phyloP scores from a whole-genome alignment of 1,140 invertebrate genomes.

The Drosophila auraria region DNA sequence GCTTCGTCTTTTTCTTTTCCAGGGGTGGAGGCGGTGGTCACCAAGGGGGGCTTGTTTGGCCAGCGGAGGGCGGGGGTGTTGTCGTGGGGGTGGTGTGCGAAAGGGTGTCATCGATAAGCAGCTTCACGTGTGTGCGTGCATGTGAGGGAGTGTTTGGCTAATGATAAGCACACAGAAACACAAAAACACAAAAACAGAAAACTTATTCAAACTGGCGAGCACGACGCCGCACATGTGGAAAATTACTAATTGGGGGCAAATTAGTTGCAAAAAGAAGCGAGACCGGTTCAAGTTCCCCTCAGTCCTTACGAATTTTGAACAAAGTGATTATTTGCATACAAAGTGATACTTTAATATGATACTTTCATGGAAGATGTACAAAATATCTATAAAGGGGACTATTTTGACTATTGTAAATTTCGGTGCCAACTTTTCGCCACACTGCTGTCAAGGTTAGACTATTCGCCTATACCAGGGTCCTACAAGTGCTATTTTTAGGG shows the following conservation, averaged over 20 bases:
- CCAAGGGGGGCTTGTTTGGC: constrained; percentile 2
- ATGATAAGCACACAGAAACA: constrained; percentile 63
- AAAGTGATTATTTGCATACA: not conserved
- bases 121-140: constrained; percentile 13
- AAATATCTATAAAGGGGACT: not conserved
- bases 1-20: constrained; percentile 7
- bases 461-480: no score
- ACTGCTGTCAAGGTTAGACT: no score
- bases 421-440: no score
- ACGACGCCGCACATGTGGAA: constrained; percentile 9
- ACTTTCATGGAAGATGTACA: not conserved
- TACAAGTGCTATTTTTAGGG: no score
- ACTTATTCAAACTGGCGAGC: constrained; percentile 28
- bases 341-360: not conserved
- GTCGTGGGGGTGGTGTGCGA: not conserved
- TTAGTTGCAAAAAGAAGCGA: constrained; percentile 28
- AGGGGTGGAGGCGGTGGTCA: not conserved
- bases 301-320: not conserved
- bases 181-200: constrained; percentile 33
- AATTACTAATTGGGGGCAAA: constrained; percentile 44
- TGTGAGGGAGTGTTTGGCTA: constrained; percentile 51
- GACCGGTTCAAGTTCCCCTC: not conserved
- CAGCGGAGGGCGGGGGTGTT: no score
- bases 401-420: no score
- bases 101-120: constrained; percentile 40